Evolutionary conservation across 2,113 vertebrate species (phyloP), one percentile per base, ranked within the genome.

Genomic region (Sebastes schlegelii): DNA sequence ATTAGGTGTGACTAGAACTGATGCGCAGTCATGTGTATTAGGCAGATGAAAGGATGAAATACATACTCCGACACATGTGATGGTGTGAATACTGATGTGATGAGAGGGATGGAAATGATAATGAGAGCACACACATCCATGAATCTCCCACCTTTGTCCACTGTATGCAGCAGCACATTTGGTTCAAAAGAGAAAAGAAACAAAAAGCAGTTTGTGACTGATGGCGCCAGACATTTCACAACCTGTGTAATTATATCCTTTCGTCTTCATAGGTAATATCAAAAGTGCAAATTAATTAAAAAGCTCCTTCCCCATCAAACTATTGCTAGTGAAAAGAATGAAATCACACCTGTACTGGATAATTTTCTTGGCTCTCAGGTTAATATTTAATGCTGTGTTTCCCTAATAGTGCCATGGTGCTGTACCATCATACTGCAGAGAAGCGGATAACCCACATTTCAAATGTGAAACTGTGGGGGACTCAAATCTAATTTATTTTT

Each of bases 141-240:
- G 75, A 86, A 64, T 92, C 80, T 90, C 94, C 90, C 89, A 96
- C 95, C 95, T 96, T 96, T 96, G 58, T 96, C 95, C 92, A 96
- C 95, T 96, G 82, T 26, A 13, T 8, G 74, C 86, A 82, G 91
- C 81, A 66, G 91, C 83, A 66, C 42, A 61, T 92, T 83, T 68
- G 54, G 62, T 64, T n/a, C 6, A 78, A 52, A 45, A 67, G 49
- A 61, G 16, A 40, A 68, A 57, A 79, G 17, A 82, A 17, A 76
- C n/a, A 91, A 42, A 81, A 2, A 66, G 43, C 26, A 62, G 45
- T 66, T 79, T 52, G 45, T 84, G 51, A 86, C n/a, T 76, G 75
- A 75, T 51, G 10, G 57, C 23, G 63, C 52, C 52, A 40, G 14
- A 68, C 6, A 65, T 61, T 75, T 85, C 48, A 85, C 62, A 86